Conservation (phyloP, 2,797 vertebrate genomes). For the Sarcophilus harrisii region DNA sequence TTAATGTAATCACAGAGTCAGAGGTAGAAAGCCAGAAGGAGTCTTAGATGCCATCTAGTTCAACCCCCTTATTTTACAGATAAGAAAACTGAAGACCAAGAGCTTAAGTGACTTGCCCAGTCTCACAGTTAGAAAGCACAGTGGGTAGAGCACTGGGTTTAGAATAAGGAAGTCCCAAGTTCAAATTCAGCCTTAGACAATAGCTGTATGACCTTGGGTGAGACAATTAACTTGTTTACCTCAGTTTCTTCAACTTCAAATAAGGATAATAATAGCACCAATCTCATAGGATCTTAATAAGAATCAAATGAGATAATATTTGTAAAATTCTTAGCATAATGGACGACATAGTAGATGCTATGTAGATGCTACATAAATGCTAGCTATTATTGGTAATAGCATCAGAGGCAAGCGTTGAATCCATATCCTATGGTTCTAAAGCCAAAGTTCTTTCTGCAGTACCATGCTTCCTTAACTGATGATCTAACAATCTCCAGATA, state of each 20-base stretch:
- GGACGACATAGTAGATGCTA: background rate
- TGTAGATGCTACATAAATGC: background rate
- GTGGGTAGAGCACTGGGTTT: background rate
- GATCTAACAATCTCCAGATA: background rate
- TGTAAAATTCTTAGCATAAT: background rate
- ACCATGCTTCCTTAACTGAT: background rate
- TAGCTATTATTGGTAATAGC: background rate
- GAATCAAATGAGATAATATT: background rate
- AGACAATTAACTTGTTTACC: background rate
- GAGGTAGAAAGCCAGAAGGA: background rate
- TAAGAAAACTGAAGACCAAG: background rate
- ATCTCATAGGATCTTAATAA: background rate
- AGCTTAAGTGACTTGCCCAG: background rate
- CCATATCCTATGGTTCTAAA: background rate
- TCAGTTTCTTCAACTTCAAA: background rate
- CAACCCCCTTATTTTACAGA: background rate
- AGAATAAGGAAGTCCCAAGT: background rate
- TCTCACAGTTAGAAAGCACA: background rate
- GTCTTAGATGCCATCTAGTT: background rate
- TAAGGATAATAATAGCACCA: background rate
- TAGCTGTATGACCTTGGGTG: background rate
- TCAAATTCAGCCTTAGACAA: background rate
- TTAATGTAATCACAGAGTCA: background rate
- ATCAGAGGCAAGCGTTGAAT: background rate
- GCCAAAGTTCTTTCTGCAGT: background rate